These are phyloP conservation scores for Mesoclemmys tuberculata DNA, from an alignment of 2,113 vertebrate species.

Conservation along the genomic window DNA sequence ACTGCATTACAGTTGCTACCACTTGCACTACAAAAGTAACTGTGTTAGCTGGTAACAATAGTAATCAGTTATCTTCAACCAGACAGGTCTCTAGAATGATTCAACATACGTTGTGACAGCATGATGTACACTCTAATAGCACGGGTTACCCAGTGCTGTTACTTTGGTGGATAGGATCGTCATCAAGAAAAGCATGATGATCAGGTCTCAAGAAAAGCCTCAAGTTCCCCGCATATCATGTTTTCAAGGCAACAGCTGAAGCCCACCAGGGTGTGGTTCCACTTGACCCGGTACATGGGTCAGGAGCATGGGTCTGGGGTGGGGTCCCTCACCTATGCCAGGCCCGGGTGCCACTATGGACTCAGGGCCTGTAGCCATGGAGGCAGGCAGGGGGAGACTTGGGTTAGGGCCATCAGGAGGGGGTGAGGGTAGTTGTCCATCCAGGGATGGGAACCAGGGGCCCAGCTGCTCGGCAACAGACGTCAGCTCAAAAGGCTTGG, in stretches of 20 bases:
- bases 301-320: no score
- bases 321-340: no score
- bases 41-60: background rate
- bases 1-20: background rate
- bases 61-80: fast-evolving
- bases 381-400: no score
- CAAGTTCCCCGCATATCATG: background rate
- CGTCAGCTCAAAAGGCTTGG: no score
- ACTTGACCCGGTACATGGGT: no score
- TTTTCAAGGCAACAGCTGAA: background rate
- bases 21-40: background rate
- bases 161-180: fast-evolving
- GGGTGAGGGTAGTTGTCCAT: no score
- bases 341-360: no score
- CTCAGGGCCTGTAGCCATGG: no score
- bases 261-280: background rate
- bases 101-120: fast-evolving
- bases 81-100: fast-evolving
- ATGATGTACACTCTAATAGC: fast-evolving
- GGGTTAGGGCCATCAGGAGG: no score
- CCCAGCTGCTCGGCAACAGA: no score
- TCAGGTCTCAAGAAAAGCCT: background rate
- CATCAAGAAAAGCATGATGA: fast-evolving
- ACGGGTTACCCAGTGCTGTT: background rate
- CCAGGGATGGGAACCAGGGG: no score